Conservation (phyloP, 53 echinoderm and acorn worm species). For the Patiria pectinifera region DNA sequence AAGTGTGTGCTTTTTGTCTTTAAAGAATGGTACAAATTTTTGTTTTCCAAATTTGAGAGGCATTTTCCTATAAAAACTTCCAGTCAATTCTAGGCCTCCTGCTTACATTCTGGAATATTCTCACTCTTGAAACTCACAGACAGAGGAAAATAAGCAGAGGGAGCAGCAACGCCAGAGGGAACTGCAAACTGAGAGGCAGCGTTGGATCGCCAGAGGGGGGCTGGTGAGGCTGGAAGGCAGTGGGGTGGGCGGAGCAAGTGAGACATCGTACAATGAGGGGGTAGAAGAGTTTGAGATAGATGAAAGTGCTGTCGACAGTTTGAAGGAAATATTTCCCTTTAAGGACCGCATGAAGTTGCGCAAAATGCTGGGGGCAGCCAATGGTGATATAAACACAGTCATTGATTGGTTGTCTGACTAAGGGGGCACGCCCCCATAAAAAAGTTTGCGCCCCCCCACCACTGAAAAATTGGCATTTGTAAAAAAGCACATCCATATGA, state of each 20-base stretch:
- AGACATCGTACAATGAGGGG: background rate
- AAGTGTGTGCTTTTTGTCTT: no score
- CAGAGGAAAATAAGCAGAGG: slow-evolving; percentile 19
- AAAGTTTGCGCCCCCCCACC: no score
- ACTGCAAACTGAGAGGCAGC: background rate
- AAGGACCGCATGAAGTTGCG: slow-evolving; percentile 16
- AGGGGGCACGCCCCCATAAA: background rate
- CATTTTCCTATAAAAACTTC: no score
- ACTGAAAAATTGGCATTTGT: no score
- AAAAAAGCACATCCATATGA: no score
- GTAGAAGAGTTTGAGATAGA: background rate
- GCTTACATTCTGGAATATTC: background rate
- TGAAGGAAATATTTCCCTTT: slow-evolving; percentile 34
- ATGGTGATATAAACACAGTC: slow-evolving; percentile 43
- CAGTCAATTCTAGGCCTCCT: background rate
- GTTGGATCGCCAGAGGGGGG: slow-evolving; percentile 18
- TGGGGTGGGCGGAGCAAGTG: background rate
- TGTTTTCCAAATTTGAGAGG: no score
- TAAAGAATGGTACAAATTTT: no score
- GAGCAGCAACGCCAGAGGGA: slow-evolving; percentile 33
- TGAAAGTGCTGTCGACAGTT: background rate
- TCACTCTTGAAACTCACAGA: background rate
- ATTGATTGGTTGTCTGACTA: slow-evolving; percentile 54
- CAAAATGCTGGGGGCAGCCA: slow-evolving; percentile 37
- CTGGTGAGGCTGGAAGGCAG: slow-evolving; percentile 6